Evolutionary conservation across 2,888 invertebrate species (phyloP), one percentile per base, ranked within the genome.

Genomic region (Laspeyria flexula): DNA sequence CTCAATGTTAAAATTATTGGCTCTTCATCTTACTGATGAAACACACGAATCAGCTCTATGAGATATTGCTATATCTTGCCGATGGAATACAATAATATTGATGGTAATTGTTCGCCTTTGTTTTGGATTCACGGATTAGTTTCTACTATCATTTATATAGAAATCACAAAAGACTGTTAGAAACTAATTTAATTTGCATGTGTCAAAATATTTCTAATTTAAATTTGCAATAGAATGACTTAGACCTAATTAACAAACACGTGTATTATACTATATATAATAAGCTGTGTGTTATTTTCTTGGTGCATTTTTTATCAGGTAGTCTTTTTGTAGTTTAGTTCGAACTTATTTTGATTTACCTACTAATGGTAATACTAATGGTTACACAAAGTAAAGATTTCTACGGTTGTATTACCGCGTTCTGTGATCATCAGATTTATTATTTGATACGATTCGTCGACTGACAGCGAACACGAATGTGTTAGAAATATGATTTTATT

Each of bases 401-500:
- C 25, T 25, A 25, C 25, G 7, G 25, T 25, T 25, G 3, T 7
- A 25, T 18, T 18, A 18, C 2, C 18, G 18, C 3, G 2, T 18
- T 25, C 25, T 25, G 9, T 25, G 25, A 6, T 25, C 7, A 34
- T 43, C 43, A 63, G 61, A 69, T 73, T 67, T 71, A 71, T 64
- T 57, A 55, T 64, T 69, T 65, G 60, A 72, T 64, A 67, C 55
- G 57, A 72, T 63, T 51, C 56, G 68, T 38, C 59, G 69, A 73
- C 39, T 73, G 76, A 75, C 65, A 59, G 41, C 52, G 51, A 44
- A 56, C 73, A 54, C 31, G 34, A 51, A 68, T 59, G 60, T 67
- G 60, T 63, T 63, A 63, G 49, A 64, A 71, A 65, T 63, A 62
- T 58, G 41, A 57, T 68, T 75, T 73, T 74, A 73, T 73, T 63